Evolutionary conservation across 2,113 vertebrate species (phyloP), one percentile per base, ranked within the genome.

Genomic region (Garra rufa): DNA sequence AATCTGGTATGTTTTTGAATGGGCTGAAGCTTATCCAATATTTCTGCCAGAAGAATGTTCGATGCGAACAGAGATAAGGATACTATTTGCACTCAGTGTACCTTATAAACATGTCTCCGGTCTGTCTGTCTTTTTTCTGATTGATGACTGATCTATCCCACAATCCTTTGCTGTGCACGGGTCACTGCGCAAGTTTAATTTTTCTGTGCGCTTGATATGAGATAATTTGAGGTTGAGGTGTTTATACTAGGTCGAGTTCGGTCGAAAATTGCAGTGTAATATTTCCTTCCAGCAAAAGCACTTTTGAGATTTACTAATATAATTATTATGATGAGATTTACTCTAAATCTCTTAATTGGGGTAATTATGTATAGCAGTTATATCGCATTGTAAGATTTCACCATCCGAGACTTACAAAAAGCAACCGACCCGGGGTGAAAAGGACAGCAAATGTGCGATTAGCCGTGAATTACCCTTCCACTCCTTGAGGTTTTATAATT

Each of bases 401-500:
- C 50, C 50, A 38, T 77, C 6, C n/a, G 8, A 52, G 19, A 41
- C 75, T n/a, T 28, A 10, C 5, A 24, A 6, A 78, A 78, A 44
- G 55, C 55, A 78, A 78, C 38, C 7, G 17, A 61, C 55, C 38
- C 10, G 55, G 15, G 38, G 76, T 78, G 38, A 78, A 43, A 28
- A 30, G 10, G 55, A 78, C 8, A 28, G 43, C 38, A 61, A 61
- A 41, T 41, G 30, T 38, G 34, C 9, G n/a, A 6, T 24, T 61
- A 78, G 14, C 14, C 24, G n/a, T 63, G n/a, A 44, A 78, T 81
- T 50, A n/a, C 17, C 57, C 43, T 65, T 48, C 59, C 78, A 81
- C 78, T 67, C 78, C 78, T 81, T 81, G 10, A 3, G 9, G 10
- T 67, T 81, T 21, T n/a, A 26, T 50, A 78, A 78, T 67, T 65